Evolutionary conservation across 2,888 invertebrate species (phyloP), one percentile per base, ranked within the genome.

Genomic region (Ectobius pallidus): DNA sequence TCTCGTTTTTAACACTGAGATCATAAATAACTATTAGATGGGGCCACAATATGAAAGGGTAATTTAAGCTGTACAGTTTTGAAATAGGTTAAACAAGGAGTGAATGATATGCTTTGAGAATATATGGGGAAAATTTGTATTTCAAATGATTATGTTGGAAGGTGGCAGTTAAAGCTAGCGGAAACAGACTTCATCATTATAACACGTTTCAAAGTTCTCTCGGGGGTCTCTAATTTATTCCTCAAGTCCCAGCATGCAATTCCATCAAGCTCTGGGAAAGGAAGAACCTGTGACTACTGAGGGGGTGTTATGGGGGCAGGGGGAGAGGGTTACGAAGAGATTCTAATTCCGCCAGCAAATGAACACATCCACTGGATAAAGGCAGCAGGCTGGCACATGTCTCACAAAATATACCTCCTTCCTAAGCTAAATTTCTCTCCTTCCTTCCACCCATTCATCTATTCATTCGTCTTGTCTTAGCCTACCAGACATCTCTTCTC

Each of bases 181-280:
- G 65, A 65, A 65, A 65, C 65, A 42, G 65, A n/a, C 65, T 65
- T 44, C 44, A 44, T 65, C 65, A 18, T 65, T 65, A 65, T 46
- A 65, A 65, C 65, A 65, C 65, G 46, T 65, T 46, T 65, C 65
- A 65, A 65, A 65, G 65, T 65, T 65, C 65, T 44, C 65, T 7
- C 9, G 11, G 65, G 65, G 46, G 44, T 65, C 65, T 65, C 65
- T 70, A 70, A 70, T 70, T 70, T 70, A 70, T 70, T 70, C 70
- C 70, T 70, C 70, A 70, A 70, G 70, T 70, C 70, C 70, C 70
- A 39, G 70, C 70, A 58, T 70, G 70, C 58, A 70, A 70, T 58
- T 70, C 70, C 70, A 70, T 70, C 70, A 70, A 70, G 70, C 65
- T 25, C 30, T 65, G 44, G 44, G 65, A 65, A 65, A 46, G 65